Base-by-base conservation (phyloP, 2,113 vertebrate species). In the Pseudorectes ferrugineus region DNA sequence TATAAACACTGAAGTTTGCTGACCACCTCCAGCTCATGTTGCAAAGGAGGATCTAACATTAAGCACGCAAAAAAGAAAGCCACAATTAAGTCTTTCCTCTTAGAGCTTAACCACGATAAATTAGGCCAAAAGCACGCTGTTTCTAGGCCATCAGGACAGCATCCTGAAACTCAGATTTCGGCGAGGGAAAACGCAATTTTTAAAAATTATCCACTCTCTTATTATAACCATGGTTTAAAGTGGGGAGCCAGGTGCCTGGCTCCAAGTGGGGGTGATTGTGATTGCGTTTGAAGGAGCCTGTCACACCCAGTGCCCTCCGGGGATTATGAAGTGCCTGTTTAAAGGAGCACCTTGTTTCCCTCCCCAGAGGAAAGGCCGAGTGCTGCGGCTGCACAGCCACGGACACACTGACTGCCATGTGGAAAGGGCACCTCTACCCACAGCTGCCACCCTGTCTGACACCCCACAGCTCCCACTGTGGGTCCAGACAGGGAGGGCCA, bases 31-130 rank as follows among this genome's bases (percentile, higher is more conserved):
- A 89, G 85, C 67, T 91, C 38, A 2, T 7, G 5, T 46, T 79
- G 74, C 87, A 89, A 58, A 81, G 58, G 54, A 84, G 42, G 57
- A 73, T 7, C 31, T 49, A 24, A 52, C 42, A 28, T 55, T 26
- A 75, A 23, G 29, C 29, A 61, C 54, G 6, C 25, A n/a, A 40
- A 14, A 21, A 6, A 35, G 15, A 25, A 70, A 87, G 46, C 71
- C 94, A 85, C 87, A 89, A 94, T 75, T 45, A 88, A 88, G 28
- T 83, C 61, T 52, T 74, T 55, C 26, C 59, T 81, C 71, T 89
- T 36, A 7, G 31, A 79, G 72, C 5, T 85, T 22, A 75, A 26
- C 61, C 28, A 0, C 55, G 49, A 72, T 54, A 38, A 84, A 75
- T 42, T 4, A 59, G 26, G 46, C 49, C 77, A 28, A 54, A 70